Evolutionary conservation across 2,888 invertebrate species (phyloP), one percentile per base, ranked within the genome.

Genomic region (Willowsia nigromaculata): DNA sequence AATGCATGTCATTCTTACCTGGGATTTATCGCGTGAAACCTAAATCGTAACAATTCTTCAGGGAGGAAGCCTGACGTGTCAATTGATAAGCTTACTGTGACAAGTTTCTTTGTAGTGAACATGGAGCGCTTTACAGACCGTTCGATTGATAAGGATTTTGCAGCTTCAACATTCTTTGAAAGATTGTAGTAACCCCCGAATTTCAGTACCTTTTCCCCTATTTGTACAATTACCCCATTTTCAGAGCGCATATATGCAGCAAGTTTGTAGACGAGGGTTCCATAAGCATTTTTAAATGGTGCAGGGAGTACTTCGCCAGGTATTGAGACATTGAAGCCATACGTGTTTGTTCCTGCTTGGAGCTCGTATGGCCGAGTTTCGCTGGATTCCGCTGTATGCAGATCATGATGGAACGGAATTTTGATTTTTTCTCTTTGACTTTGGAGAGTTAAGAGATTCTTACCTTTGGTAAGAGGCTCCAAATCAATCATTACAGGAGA

Each of bases 181-280:
- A 88, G 84, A n/a, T 88, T 84, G 53, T 84, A 18, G 18, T 88
- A 88, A 9, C 88, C 88, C 53, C 59, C 65, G 65, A 88, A 88
- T 30, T 56, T 62, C 47, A 88, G 22, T 13, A 9, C 18, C 43
- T 88, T 88, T 30, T 84, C 84, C 0, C 78, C 88, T 22, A 88
- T 84, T 27, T 78, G 84, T 5, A 88, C 84, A 11, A 74, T 47
- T 6, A 37, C 33, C 13, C 84, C 88, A 27, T 18, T 56, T 13
- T 76, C 78, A 6, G 88, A 88, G 11, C 68, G 50, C 88, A 88
- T 88, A 50, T 88, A 88, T 0, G 88, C 88, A 1, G 25, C 59
- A 18, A 88, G 30, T 22, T 88, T 88, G 56, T 88, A 88, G 6
- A 40, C 15, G 1, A 88, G 56, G 1, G 83, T 74, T 9, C 88